phyloP scores from a whole-genome alignment of 2,888 invertebrate genomes.

The Cosmia trapezina region DNA sequence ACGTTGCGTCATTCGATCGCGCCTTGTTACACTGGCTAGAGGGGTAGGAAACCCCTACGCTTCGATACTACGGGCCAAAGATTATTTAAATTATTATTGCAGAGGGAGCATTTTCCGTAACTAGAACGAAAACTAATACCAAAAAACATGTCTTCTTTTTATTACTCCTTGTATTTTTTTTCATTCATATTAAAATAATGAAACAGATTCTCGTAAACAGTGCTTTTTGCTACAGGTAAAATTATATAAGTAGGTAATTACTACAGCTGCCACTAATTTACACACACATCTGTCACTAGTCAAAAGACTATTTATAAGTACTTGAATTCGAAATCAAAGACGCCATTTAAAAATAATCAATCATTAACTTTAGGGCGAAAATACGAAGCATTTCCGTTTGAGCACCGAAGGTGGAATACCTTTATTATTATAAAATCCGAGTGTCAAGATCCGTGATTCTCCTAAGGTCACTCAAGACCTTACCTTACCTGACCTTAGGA shows the following conservation, averaged over 20 bases:
- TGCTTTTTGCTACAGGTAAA: neutral
- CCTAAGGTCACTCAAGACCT: too few relatives aligned
- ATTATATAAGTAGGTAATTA: neutral
- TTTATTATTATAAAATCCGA: too few relatives aligned
- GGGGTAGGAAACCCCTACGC: conserved; percentile 83
- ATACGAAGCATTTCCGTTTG: too few relatives aligned
- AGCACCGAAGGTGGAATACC: too few relatives aligned
- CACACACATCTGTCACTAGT: neutral
- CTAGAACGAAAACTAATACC: neutral
- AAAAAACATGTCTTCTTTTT: neutral
- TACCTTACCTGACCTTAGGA: too few relatives aligned
- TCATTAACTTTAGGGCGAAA: neutral
- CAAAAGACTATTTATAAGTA: too few relatives aligned
- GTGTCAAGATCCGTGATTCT: too few relatives aligned
- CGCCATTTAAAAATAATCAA: neutral
- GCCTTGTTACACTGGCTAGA: conserved; percentile 78
- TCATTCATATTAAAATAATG: neutral
- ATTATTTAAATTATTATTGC: conserved; percentile 55
- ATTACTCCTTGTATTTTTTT: neutral
- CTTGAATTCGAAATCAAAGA: neutral
- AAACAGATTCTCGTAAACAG: neutral
- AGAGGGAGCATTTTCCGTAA: conserved; percentile 52
- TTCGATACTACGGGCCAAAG: conserved; percentile 84
- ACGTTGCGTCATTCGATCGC: conserved; percentile 70
- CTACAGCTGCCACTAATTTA: neutral